Evolutionary conservation across 2,113 vertebrate genomes (phyloP).

Genomic region (Electrona antarctica): DNA sequence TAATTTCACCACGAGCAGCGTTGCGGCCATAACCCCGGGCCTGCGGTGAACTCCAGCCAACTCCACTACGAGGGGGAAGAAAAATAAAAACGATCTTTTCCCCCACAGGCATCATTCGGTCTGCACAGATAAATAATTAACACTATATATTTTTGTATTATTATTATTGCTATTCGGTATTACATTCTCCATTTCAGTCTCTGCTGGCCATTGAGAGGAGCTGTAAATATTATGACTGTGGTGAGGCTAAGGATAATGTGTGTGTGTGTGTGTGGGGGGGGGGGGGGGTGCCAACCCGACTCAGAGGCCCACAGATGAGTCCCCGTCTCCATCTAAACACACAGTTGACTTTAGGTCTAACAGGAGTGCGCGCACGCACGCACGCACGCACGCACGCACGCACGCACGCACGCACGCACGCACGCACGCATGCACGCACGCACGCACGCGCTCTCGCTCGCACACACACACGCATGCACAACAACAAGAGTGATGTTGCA

Average conservation of each 20-base stretch:
- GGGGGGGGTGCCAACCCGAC: conserved; percentile 40
- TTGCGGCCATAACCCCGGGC: conserved; percentile 1
- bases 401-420: neutral
- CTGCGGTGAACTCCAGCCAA: conserved; percentile 5
- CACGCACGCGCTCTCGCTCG: neutral
- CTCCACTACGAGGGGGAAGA: neutral
- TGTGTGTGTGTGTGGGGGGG: neutral
- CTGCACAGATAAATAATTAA: conserved; percentile 42
- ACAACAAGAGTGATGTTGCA: conserved; percentile 71
- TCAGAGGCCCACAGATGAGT: conserved; percentile 29
- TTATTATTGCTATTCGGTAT: conserved; percentile 41
- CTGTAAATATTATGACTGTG: conserved; percentile 63
- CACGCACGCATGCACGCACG: neutral
- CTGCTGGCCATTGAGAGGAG: conserved; percentile 58
- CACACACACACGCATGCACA: neutral
- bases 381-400: neutral
- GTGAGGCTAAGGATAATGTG: conserved; percentile 28
- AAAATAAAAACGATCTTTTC: neutral
- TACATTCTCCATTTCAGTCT: conserved; percentile 63
- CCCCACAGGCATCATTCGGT: conserved; percentile 20
- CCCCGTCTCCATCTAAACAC: no score
- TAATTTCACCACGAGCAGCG: neutral
- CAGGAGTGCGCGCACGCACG: conserved; percentile 23
- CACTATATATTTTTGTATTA: conserved; percentile 28
- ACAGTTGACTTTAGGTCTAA: conserved; percentile 11